Conservation (phyloP, 2,797 vertebrate species). For the Gymnopithys bicolor region DNA sequence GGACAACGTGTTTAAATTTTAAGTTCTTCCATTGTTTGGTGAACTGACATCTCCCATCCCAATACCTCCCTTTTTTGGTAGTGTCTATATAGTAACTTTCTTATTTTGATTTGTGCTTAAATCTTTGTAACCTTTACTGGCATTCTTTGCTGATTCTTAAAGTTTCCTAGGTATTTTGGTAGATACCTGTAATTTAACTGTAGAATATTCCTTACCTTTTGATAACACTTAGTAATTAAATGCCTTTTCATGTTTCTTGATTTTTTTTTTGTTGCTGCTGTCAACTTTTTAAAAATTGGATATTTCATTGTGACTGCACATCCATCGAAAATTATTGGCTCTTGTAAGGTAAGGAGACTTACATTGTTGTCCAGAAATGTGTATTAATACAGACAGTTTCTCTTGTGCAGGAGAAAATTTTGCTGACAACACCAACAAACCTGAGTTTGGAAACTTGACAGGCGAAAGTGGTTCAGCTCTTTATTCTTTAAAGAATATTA, state of each 20-base stretch:
- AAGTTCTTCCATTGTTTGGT: not conserved
- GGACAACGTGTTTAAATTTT: not conserved
- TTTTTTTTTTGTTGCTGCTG: slow-evolving; percentile 71
- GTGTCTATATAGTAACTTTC: not conserved
- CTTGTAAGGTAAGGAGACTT: slow-evolving; percentile 99
- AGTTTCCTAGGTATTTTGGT: not conserved
- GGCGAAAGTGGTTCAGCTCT: slow-evolving; percentile 51
- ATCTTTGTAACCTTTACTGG: not conserved
- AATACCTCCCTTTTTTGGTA: not conserved
- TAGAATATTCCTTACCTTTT: not conserved
- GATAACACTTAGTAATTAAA: slow-evolving; percentile 87
- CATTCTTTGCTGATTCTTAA: not conserved
- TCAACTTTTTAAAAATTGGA: slow-evolving; percentile 61
- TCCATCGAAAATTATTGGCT: slow-evolving; percentile 87
- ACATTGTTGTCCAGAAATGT: slow-evolving; percentile 80
- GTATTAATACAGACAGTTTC: slow-evolving; percentile 65
- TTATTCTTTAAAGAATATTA: slow-evolving; percentile 39
- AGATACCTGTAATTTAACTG: not conserved
- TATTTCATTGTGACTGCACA: slow-evolving; percentile 25
- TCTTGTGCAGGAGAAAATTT: slow-evolving; percentile 41
- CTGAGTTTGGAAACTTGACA: slow-evolving; percentile 69
- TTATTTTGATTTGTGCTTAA: not conserved
- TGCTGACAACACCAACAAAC: slow-evolving; percentile 18
- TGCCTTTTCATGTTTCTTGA: slow-evolving; percentile 87
- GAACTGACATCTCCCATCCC: not conserved